Base-by-base conservation (phyloP, 2,888 invertebrate species). In the Buathra laborator region DNA sequence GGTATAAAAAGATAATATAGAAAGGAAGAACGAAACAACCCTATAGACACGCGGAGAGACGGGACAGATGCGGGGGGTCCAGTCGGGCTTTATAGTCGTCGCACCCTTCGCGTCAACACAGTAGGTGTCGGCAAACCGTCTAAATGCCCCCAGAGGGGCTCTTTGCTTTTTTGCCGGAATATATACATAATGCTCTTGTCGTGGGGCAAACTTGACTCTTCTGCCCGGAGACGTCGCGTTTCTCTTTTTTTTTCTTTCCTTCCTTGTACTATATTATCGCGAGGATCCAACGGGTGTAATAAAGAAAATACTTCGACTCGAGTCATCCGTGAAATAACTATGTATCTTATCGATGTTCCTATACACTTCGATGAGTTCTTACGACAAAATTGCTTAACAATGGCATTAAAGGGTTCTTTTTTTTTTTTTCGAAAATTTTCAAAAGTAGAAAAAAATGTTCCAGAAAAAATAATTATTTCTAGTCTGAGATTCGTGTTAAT, bases 61-160 rank as follows among this genome's bases (percentile, higher is more conserved):
- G 81, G 79, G 85, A 86, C 89, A 89, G 88, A 89, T 89, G 89
- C 85, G 77, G 86, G 86, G 88, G 86, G 82, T 84, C 81, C 81
- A 46, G 83, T 78, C 80, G 78, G 82, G 84, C 83, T 81, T 83
- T 84, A 81, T 82, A 79, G 76, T 83, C 78, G 76, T 16, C 75
- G 46, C 81, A 86, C 86, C 86, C 86, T 84, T 83, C 83, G 81
- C 87, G 87, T 87, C 86, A 86, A 88, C 87, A 87, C 87, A 87
- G 87, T 88, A 85, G 87, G 87, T 86, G 86, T 87, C 83, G 87
- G 84, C 87, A 77, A 88, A 87, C 87, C 86, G 84, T 88, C 88
- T 87, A 89, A 89, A 89, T 88, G 87, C 86, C 84, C 88, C 87
- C 86, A 68, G 80, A 87, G 87, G 88, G 86, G 84, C 84, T 85